Percentiles rank a stretch among this genome's conserved stretches.
These are phyloP conservation scores for Alosa sapidissima DNA, from an alignment of 2,797 vertebrate species.

Conservation along the genomic window DNA sequence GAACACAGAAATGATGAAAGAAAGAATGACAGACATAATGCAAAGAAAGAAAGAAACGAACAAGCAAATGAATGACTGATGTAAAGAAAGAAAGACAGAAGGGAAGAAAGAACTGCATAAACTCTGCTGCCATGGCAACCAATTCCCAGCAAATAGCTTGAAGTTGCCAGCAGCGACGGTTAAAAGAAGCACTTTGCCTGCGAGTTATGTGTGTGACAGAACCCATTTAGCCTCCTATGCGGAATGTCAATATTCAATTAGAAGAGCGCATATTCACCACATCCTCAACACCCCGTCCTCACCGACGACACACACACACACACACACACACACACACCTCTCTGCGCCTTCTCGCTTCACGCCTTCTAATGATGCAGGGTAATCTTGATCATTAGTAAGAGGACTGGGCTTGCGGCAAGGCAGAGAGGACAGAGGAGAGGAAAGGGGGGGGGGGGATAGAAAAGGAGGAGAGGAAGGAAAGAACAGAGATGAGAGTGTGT, in stretches of 20 bases:
- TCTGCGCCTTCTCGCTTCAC: not conserved
- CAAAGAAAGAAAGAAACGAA: not conserved
- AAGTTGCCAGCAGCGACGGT: not conserved
- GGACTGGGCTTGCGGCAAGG: not conserved
- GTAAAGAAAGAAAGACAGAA: conserved; percentile 22
- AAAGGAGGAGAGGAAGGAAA: not conserved
- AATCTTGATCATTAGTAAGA: conserved; percentile 31
- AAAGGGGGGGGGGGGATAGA: not conserved
- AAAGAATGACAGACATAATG: too few relatives aligned
- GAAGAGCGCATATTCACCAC: conserved; percentile 65
- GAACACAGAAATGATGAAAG: too few relatives aligned
- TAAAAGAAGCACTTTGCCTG: conserved; percentile 28
- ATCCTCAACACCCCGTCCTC: conserved; percentile 52
- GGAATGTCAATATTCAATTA: conserved; percentile 77
- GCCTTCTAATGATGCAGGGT: conserved; percentile 27
- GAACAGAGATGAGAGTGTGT: not conserved
- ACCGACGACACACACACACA: not conserved
- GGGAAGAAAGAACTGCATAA: conserved; percentile 51
- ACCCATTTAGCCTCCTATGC: conserved; percentile 64
- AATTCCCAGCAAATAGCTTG: conserved; percentile 20
- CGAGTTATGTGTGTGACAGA: conserved; percentile 55
- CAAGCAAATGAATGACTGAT: conserved; percentile 57
- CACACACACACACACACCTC: not conserved
- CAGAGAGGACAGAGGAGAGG: not conserved
- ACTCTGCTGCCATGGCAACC: conserved; percentile 32